These are phyloP conservation scores for Drosophila anomalata DNA, from an alignment of 2,888 invertebrate genomes.

Conservation along the genomic window DNA sequence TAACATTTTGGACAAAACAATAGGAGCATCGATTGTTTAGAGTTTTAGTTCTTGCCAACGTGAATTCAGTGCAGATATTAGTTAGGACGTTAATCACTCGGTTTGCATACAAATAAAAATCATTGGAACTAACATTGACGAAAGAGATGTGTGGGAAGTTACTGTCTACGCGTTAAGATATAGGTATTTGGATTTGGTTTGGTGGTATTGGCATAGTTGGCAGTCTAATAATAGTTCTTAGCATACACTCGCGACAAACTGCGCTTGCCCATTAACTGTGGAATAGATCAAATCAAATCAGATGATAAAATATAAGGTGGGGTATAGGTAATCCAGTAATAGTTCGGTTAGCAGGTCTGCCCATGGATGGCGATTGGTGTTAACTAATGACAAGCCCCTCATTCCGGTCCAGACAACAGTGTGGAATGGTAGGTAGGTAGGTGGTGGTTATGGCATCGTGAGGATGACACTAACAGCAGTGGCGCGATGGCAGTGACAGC, in stretches of 20 bases:
- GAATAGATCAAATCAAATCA: conserved; percentile 70
- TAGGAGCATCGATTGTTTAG: conserved; percentile 7
- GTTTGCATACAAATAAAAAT: conserved; percentile 30
- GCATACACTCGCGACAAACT: conserved; percentile 80
- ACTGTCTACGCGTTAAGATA: conserved; percentile 59
- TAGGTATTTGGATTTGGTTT: conserved; percentile 49
- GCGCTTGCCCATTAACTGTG: conserved; percentile 81
- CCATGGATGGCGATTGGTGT: conserved; percentile 8
- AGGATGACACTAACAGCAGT: conserved; percentile 14
- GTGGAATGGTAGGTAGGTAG: conserved; percentile 8
- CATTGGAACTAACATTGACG: conserved; percentile 60
- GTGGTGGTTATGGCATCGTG: conserved; percentile 15
- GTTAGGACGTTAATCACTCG: conserved; percentile 36
- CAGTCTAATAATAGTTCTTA: conserved; percentile 72
- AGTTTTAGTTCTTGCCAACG: conserved; percentile 45
- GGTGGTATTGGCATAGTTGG: conserved; percentile 44
- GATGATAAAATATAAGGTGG: conserved; percentile 60
- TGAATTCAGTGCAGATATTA: conserved; percentile 49
- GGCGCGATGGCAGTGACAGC: conserved; percentile 7
- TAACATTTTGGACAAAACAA: neutral
- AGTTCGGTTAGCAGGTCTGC: conserved; percentile 24
- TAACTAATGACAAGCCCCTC: conserved; percentile 27
- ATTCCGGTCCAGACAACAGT: conserved; percentile 18
- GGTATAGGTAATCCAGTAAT: conserved; percentile 39
- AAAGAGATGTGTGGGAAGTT: conserved; percentile 51